phyloP scores from a whole-genome alignment of 1,140 invertebrate genomes.

The Euborellia annulipes region DNA sequence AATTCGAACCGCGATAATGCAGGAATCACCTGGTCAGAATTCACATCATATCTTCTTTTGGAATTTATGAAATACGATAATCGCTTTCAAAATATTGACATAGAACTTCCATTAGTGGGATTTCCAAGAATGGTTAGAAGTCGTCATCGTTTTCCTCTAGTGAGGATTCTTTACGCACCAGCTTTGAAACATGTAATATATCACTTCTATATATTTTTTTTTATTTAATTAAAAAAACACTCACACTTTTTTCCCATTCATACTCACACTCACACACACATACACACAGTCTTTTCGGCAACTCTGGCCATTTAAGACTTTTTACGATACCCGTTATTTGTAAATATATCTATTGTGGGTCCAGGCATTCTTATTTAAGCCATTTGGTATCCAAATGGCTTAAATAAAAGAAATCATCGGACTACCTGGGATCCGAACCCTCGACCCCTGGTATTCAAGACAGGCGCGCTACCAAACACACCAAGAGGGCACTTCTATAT shows the following conservation, averaged over 20 bases:
- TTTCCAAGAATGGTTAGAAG: not conserved
- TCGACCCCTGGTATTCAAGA: not conserved
- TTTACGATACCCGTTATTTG: not conserved
- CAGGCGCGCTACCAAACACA: too few relatives aligned
- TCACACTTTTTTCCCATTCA: slow-evolving; percentile 50
- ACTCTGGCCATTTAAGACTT: not conserved
- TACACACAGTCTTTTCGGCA: not conserved
- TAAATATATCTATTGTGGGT: not conserved
- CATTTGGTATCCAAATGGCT: too few relatives aligned
- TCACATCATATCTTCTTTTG: too few relatives aligned
- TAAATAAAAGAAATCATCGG: too few relatives aligned
- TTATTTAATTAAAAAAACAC: slow-evolving; percentile 45
- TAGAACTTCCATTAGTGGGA: not conserved
- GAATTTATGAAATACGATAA: too few relatives aligned
- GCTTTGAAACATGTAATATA: slow-evolving; percentile 4
- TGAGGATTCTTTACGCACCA: not conserved
- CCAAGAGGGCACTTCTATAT: not conserved
- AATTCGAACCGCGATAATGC: too few relatives aligned
- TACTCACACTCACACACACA: slow-evolving; percentile 30
- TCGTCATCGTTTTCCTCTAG: not conserved
- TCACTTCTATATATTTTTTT: slow-evolving; percentile 32
- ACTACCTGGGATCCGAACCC: not conserved
- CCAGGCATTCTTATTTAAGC: too few relatives aligned
- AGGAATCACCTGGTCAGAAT: too few relatives aligned
- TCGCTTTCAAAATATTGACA: too few relatives aligned